Conservation (phyloP, 2,113 vertebrate genomes). For the Formicarius rufipectus region DNA sequence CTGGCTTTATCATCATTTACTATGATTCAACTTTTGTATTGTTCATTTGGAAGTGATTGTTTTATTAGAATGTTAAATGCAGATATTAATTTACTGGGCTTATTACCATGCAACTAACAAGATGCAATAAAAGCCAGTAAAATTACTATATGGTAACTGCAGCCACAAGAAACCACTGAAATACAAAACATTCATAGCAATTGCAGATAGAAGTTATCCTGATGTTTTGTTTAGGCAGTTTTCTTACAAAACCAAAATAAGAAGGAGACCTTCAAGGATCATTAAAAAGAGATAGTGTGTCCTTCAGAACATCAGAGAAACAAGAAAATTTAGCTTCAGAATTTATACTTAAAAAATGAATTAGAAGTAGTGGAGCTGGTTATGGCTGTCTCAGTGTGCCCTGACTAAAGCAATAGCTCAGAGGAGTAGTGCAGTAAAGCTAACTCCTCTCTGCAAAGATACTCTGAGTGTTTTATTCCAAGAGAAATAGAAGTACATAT, state of each 20-base stretch:
- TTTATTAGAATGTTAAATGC: neutral
- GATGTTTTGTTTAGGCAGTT: neutral
- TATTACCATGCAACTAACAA: neutral
- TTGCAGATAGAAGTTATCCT: neutral
- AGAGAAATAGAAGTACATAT: neutral
- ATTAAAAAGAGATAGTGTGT: neutral
- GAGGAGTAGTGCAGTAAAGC: neutral
- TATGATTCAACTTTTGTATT: neutral
- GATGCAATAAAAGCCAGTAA: neutral
- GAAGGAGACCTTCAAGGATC: neutral
- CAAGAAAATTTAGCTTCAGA: neutral
- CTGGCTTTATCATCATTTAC: neutral
- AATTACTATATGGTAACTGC: neutral
- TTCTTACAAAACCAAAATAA: neutral
- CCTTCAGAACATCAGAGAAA: neutral
- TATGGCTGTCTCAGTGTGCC: neutral
- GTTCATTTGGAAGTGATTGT: neutral
- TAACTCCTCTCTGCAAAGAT: neutral
- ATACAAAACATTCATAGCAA: neutral
- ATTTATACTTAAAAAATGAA: neutral
- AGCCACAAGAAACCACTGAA: neutral
- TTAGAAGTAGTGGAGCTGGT: neutral
- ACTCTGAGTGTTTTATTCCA: neutral
- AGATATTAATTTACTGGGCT: neutral
- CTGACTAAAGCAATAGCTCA: neutral